Evolutionary conservation across 2,888 invertebrate genomes (phyloP), one percentile per base, ranked within the genome.

Genomic region (Rotaria sp.): DNA sequence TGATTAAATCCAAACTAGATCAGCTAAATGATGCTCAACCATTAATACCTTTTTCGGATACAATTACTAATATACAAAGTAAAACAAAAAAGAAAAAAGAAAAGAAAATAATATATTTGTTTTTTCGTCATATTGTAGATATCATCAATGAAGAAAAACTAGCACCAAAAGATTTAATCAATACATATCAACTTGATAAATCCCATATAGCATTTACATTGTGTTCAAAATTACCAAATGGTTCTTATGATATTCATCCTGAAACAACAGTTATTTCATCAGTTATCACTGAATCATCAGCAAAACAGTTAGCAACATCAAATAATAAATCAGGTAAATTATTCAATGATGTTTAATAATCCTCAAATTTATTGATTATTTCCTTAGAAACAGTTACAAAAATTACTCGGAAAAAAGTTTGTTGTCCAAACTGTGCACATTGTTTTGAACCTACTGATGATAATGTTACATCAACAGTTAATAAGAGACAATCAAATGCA

Each of bases 181-280:
- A 24, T 45, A 45, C 5, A 41, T 80, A 80, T 80, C 41, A 80
- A 45, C 45, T 80, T 0, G 80, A 80, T n/a, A 80, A 80, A 80
- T 80, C 80, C 2, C 80, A 80, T 45, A n/a, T 80, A n/a, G 80
- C 80, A 18, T 80, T 80, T n/a, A 80, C 80, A 26, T n/a, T 80
- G n/a, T 80, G 80, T 26, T 45, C 80, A n/a, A 80, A 80, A 80
- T 7, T 26, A 80, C 26, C 41, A 3, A 45, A 80, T 45, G 45
- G 45, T 45, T 21, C 45, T 13, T 80, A 80, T 45, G n/a, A 45
- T 80, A 1, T n/a, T 45, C 80, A 80, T 24, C 26, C n/a, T 45
- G 80, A 80, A 80, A 80, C 80, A 45, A 80, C 80, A 45, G 8
- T 45, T 45, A 80, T 80, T n/a, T 80, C 80, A 41, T 41, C 41